Percentiles rank a stretch among this genome's conserved stretches.
Conservation (phyloP, 1,140 invertebrate species). For the Lysiphlebus fabarum region DNA sequence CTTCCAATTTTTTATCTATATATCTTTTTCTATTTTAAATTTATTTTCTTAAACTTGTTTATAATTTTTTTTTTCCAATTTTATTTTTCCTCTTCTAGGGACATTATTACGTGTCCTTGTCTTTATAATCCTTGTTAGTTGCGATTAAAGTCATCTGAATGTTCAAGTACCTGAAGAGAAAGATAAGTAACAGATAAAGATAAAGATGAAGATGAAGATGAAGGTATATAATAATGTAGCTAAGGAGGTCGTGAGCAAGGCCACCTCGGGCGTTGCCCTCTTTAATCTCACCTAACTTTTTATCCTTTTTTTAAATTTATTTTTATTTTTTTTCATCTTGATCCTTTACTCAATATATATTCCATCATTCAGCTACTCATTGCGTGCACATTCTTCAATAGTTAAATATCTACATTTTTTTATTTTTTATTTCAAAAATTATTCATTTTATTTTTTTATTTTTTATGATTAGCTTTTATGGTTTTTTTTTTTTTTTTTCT, state of each 20-base stretch:
- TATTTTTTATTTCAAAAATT: not conserved
- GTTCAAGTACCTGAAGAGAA: too few relatives aligned
- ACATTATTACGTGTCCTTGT: too few relatives aligned
- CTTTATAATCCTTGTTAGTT: too few relatives aligned
- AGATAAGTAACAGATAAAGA: too few relatives aligned
- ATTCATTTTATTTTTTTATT: not conserved
- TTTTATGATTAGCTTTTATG: not conserved
- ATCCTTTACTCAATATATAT: not conserved
- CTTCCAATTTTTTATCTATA: too few relatives aligned
- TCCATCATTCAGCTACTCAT: not conserved
- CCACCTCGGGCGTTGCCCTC: slow-evolving; percentile 50
- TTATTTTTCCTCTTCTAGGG: too few relatives aligned
- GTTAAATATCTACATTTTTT: slow-evolving; percentile 3
- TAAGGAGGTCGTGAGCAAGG: slow-evolving; percentile 53
- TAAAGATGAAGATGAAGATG: not conserved
- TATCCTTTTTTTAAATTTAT: not conserved
- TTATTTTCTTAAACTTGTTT: too few relatives aligned
- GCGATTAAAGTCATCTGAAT: too few relatives aligned
- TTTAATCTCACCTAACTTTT: slow-evolving; percentile 26
- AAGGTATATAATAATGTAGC: slow-evolving; percentile 18
- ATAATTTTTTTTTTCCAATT: too few relatives aligned
- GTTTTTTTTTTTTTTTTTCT: too few relatives aligned
- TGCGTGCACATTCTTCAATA: slow-evolving; percentile 23
- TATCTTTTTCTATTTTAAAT: too few relatives aligned
- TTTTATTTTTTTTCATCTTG: too few relatives aligned